Base-by-base conservation (phyloP, 2,113 vertebrate species). In the Chlorodrepanis virens region DNA sequence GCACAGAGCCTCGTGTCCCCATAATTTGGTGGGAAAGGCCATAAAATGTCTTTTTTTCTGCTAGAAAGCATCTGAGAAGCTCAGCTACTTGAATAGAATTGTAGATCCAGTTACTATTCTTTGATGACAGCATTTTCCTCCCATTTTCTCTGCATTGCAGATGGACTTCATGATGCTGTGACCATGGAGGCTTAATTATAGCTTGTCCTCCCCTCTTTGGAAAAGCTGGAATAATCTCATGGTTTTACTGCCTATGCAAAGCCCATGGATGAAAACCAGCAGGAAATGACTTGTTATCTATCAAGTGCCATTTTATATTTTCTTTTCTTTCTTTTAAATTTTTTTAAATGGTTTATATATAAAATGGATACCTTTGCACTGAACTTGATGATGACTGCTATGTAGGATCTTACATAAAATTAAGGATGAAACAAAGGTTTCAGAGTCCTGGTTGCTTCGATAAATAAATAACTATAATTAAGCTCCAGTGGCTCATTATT, bases 121-220 rank as follows among this genome's bases (percentile, higher is more conserved):
- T 69, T 71, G 47, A 50, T 40, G 59, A 7, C 6, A 70, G 47
- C 14, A 8, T 89, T 71, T 87, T 56, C 57, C 69, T 90, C 40
- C 67, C n/a, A 11, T 89, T 90, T 83, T 45, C 70, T 85, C 80
- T 81, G 76, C 83, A 90, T 7, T 88, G 87, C 78, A 93, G 87
- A 89, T 40, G 79, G 40, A 77, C 33, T 89, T 82, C 7, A 27
- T 63, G 59, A 69, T 59, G 47, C 29, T 70, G 75, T 40, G 87
- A 57, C 42, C 5, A 0, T 54, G 39, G 35, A 79, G 22, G 4
- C 29, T 95, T 90, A 83, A 85, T 93, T 91, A 70, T 1, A 93
- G 47, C 33, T 65, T 65, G 50, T 77, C 54, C 59, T 93, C 78
- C 45, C 74, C 3, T 0, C 42, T 78, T 69, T 25, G 54, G 37